phyloP scores from a whole-genome alignment of 2,113 vertebrate species.

The Macquaria ambigua region DNA sequence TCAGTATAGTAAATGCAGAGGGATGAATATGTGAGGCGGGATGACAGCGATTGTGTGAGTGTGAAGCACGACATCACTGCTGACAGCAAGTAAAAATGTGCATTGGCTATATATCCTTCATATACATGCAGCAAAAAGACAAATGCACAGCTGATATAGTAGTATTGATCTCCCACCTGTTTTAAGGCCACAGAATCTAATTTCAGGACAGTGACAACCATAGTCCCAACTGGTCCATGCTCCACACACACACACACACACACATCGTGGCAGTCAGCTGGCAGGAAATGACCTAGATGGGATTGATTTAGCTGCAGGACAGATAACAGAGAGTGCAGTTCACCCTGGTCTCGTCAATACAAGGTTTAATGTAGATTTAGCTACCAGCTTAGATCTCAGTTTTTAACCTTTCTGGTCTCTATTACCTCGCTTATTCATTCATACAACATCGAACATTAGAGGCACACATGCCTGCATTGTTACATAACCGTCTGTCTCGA shows the following conservation, averaged over 20 bases:
- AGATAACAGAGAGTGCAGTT: slow-evolving; percentile 33
- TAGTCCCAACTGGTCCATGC: slow-evolving; percentile 11
- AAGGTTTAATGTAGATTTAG: slow-evolving; percentile 31
- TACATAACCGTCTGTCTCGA: slow-evolving; percentile 36
- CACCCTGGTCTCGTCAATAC: slow-evolving; percentile 44
- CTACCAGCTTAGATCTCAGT: not conserved
- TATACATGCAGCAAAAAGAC: not conserved
- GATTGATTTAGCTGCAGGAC: slow-evolving; percentile 71
- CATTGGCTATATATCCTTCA: not conserved
- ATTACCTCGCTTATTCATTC: not conserved
- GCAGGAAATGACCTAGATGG: slow-evolving; percentile 72
- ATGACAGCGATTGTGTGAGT: slow-evolving; percentile 6
- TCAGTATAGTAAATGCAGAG: not conserved
- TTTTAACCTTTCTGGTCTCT: not conserved
- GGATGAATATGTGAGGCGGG: not conserved
- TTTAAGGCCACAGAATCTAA: slow-evolving; percentile 18
- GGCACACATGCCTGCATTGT: slow-evolving; percentile 25
- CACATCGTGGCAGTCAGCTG: slow-evolving; percentile 20
- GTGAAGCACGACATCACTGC: not conserved
- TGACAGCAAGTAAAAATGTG: not conserved
- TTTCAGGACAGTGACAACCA: slow-evolving; percentile 23
- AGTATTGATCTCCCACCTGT: not conserved
- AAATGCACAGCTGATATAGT: not conserved
- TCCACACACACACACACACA: slow-evolving; percentile 3
- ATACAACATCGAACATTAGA: slow-evolving; percentile 3